Conservation (phyloP, 2,797 vertebrate genomes). For the Trachops cirrhosus region DNA sequence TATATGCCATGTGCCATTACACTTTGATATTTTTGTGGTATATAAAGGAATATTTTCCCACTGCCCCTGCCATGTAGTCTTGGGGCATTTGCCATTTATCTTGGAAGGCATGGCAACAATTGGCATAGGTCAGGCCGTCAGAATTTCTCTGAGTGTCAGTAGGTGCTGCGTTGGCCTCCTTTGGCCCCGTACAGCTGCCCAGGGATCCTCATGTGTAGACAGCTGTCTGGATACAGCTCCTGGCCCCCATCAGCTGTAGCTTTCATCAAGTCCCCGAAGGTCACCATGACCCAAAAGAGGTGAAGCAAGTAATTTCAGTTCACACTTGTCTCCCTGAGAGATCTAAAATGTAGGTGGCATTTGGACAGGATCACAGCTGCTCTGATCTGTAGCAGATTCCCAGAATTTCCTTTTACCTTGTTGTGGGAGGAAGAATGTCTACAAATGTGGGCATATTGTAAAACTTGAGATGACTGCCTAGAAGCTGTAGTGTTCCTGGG, state of each 20-base stretch:
- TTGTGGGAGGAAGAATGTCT: not conserved
- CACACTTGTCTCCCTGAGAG: not conserved
- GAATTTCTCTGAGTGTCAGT: not conserved
- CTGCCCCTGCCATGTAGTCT: not conserved
- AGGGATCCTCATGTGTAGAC: not conserved
- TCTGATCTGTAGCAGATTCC: not conserved
- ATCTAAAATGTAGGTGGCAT: not conserved
- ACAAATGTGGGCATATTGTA: not conserved
- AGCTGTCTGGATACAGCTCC: not conserved
- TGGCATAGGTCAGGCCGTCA: not conserved
- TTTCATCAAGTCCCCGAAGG: not conserved
- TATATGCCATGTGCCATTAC: not conserved
- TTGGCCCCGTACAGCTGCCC: not conserved
- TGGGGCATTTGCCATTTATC: not conserved
- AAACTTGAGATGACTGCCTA: not conserved
- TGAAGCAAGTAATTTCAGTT: not conserved
- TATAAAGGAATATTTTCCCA: not conserved
- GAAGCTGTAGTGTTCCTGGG: not conserved
- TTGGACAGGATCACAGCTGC: not conserved
- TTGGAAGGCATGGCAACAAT: not conserved
- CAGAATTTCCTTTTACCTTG: not conserved
- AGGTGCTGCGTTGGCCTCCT: not conserved
- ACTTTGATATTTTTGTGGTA: not conserved
- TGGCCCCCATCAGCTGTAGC: not conserved
- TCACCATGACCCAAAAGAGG: not conserved